These are phyloP conservation scores for Phenganax marumi DNA, from an alignment of 92 coral and sea anemone species.

Conservation along the genomic window DNA sequence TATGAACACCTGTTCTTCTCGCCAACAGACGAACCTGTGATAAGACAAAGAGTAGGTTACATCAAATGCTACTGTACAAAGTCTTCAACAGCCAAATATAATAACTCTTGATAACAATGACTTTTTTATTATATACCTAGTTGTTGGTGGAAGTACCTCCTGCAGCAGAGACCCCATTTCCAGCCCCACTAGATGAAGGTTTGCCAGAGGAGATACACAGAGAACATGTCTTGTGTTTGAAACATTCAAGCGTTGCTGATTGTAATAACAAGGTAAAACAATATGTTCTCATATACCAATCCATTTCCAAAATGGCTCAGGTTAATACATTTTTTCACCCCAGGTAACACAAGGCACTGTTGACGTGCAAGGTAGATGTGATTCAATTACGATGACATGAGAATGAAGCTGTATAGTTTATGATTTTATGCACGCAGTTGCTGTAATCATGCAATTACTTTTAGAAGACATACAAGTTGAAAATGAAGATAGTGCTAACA, in stretches of 20 bases:
- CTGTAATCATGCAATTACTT: background rate
- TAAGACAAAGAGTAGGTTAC: constrained; percentile 64
- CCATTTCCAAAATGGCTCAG: too few species aligned
- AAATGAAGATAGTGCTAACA: constrained; percentile 18
- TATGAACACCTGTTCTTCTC: constrained; percentile 78
- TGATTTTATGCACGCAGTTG: background rate
- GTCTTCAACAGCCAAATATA: background rate
- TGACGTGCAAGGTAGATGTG: too few species aligned
- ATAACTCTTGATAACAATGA: background rate
- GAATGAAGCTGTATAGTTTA: background rate
- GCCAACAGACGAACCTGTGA: constrained; percentile 66
- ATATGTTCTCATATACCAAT: background rate
- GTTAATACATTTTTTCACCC: too few species aligned
- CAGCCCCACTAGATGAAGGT: constrained; percentile 97
- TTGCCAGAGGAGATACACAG: constrained; percentile 89
- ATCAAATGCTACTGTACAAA: background rate
- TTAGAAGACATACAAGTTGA: background rate
- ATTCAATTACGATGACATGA: background rate
- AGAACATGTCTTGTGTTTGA: constrained; percentile 78
- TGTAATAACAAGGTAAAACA: background rate
- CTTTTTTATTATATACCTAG: constrained; percentile 36
- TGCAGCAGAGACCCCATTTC: constrained; percentile 75
- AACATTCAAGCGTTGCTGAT: constrained; percentile 56
- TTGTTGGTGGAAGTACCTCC: constrained; percentile 84
- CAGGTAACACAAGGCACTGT: too few species aligned